Base-by-base conservation (phyloP, 1,140 invertebrate species). In the Dryas iulia region DNA sequence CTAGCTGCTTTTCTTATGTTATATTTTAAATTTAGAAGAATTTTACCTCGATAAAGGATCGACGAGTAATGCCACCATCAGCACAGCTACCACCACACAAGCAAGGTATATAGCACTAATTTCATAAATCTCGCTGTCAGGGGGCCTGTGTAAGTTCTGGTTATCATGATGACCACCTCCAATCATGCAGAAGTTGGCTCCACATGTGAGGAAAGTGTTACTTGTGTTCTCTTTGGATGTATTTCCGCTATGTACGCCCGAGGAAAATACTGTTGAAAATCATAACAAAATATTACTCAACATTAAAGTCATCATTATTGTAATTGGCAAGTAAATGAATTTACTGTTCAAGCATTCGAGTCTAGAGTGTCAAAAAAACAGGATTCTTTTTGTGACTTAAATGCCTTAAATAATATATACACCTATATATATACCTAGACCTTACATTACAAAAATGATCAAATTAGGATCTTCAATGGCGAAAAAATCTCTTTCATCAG, bases 101-200 rank as follows among this genome's bases (percentile, higher is more conserved):
- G 94, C 95, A 21, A 98, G 92, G 87, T 98, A 99, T 72, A 99
- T 98, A 61, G 96, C 95, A 25, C 96, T 95, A 78, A 99, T 96
- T 80, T 96, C 96, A 87, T 96, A 97, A 83, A 98, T 96, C 92
- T 98, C 96, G 53, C 94, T 93, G 84, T 97, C 95, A 53, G 95
- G 95, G 2, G 97, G 97, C 33, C 96, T 90, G 74, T 95, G 93
- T 53, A 97, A 86, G 79, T 95, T 96, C 58, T 95, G 94, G 78
- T 95, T 95, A 53, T 94, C 94, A 28, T 92, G 90, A 57, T 87
- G 89, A 3, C 93, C 94, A 54, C 94, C 91, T 2, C 94, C 94
- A 62, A 94, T 89, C 59, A 96, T 94, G 86, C 96, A 97, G 88
- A 97, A 98, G 79, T 97, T 95, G 0, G 97, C 95, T 0, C 97